Evolutionary conservation across 1,140 invertebrate species (phyloP).

Genomic region (Samia ricini): DNA sequence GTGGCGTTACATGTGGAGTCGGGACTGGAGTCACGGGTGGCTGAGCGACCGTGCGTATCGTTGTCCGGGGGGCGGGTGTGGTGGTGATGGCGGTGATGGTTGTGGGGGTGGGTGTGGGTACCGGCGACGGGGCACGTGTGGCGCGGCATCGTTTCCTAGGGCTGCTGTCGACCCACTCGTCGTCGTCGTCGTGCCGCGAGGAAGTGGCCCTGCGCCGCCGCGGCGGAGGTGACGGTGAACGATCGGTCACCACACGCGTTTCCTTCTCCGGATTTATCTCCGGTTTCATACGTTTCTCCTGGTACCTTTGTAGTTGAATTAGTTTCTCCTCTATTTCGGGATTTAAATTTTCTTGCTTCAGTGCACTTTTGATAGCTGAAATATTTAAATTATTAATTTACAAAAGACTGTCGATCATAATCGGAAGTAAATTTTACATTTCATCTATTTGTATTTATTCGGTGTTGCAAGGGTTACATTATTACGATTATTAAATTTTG

Average conservation of each 20-base stretch:
- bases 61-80: slow-evolving; percentile 11
- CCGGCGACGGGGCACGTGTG: slow-evolving; percentile 29
- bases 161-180: slow-evolving; percentile 75
- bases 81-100: slow-evolving; percentile 13
- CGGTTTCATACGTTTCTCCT: slow-evolving; percentile 87
- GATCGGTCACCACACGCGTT: slow-evolving; percentile 29
- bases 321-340: slow-evolving; percentile 96
- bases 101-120: slow-evolving; percentile 24
- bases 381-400: slow-evolving; percentile 1
- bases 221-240: slow-evolving; percentile 40
- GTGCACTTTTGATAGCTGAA: slow-evolving; percentile 88
- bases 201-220: slow-evolving; percentile 39
- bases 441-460: no score
- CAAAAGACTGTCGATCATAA: not conserved
- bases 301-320: slow-evolving; percentile 91
- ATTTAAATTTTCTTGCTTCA: slow-evolving; percentile 92
- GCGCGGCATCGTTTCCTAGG: slow-evolving; percentile 40
- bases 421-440: no score
- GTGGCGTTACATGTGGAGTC: slow-evolving; percentile 11
- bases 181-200: slow-evolving; percentile 70
- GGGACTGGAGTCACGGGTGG: slow-evolving; percentile 6
- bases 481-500: no score
- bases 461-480: no score
- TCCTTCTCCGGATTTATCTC: slow-evolving; percentile 57
- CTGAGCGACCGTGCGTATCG: not conserved